Conservation (phyloP, 2,888 invertebrate species). For the Pristionchus exspectatus region DNA sequence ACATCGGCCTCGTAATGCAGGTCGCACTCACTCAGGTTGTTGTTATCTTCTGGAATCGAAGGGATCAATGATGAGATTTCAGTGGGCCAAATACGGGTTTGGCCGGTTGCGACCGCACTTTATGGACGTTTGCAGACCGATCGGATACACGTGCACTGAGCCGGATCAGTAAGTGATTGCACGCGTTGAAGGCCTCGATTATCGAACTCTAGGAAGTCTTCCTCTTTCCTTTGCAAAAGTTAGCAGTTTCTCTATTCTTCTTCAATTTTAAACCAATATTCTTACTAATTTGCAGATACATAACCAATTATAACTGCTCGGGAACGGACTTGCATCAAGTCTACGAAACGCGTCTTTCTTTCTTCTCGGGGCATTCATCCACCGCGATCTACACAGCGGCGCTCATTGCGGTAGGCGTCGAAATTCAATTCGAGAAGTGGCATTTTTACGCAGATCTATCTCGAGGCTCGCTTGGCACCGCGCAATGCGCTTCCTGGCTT, state of each 20-base stretch:
- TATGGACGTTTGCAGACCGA: constrained; percentile 30
- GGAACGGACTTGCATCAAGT: not conserved
- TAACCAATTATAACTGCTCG: not conserved
- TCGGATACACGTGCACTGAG: not conserved
- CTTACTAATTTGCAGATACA: not conserved
- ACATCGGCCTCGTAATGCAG: not conserved
- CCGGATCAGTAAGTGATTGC: not conserved
- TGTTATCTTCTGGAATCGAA: not conserved
- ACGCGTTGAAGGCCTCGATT: too few relatives aligned
- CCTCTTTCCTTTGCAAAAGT: too few relatives aligned
- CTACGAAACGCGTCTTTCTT: not conserved
- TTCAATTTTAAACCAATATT: too few relatives aligned
- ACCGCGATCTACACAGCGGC: not conserved
- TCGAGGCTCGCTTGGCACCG: not conserved
- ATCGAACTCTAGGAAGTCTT: too few relatives aligned
- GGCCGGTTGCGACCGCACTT: constrained; percentile 17
- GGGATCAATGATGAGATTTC: not conserved
- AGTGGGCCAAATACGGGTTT: not conserved
- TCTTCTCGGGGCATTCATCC: constrained; percentile 26
- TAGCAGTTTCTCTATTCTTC: not conserved
- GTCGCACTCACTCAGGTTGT: not conserved
- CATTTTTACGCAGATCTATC: not conserved
- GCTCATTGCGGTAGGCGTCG: not conserved
- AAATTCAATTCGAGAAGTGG: not conserved
- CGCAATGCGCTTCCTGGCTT: not conserved